A percentile compares a stretch with the other conserved stretches of the same genome.
phyloP scores from a whole-genome alignment of 2,888 invertebrate species.

The Pseudolycoriella hygida region DNA sequence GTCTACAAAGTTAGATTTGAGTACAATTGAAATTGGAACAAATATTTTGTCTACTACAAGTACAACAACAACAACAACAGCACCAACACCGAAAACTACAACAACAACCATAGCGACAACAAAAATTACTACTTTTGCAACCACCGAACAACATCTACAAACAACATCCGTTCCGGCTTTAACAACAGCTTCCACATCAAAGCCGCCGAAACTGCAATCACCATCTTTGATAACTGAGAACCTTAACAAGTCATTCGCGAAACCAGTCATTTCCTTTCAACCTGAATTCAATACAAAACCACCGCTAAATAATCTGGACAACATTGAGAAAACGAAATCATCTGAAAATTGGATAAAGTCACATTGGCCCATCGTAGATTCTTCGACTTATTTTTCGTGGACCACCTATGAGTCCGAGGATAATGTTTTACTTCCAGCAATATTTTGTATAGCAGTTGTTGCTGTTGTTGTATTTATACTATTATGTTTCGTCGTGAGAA shows the following conservation, averaged over 20 bases:
- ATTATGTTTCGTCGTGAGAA: slow-evolving; percentile 35
- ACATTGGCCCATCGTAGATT: slow-evolving; percentile 45
- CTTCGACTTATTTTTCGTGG: slow-evolving; percentile 48
- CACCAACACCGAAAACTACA: slow-evolving; percentile 11
- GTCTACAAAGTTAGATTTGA: background rate
- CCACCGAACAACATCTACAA: slow-evolving; percentile 12
- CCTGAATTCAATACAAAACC: too few species aligned
- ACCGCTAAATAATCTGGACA: background rate
- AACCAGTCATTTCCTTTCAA: too few species aligned
- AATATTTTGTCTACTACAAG: slow-evolving; percentile 21
- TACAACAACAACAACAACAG: slow-evolving; percentile 18
- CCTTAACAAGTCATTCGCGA: too few species aligned
- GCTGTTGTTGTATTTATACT: slow-evolving; percentile 32
- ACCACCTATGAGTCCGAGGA: slow-evolving; percentile 43
- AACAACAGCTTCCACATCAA: background rate
- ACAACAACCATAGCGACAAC: slow-evolving; percentile 19
- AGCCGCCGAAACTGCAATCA: background rate
- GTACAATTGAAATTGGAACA: background rate
- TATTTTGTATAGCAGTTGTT: slow-evolving; percentile 32
- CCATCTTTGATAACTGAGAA: background rate
- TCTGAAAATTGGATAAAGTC: slow-evolving; percentile 39
- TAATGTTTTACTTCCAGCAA: slow-evolving; percentile 36
- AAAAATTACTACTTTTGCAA: slow-evolving; percentile 21
- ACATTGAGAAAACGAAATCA: slow-evolving; percentile 8
- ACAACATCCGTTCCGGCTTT: too few species aligned